A percentile compares a stretch with the other conserved stretches of the same genome.
phyloP scores from a whole-genome alignment of 2,797 vertebrate species.

The Enteromius argenteus region DNA sequence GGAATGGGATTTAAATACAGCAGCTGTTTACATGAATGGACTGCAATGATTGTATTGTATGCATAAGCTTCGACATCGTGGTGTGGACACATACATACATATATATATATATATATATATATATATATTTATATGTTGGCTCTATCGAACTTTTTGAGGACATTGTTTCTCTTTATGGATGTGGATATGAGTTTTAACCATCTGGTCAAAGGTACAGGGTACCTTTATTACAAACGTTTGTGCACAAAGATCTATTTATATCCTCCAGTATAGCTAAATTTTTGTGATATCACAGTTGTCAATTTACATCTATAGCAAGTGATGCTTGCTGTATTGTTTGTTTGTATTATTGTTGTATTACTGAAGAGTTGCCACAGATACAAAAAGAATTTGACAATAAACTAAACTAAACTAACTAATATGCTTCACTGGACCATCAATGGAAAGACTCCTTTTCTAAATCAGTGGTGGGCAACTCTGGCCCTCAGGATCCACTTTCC shows the following conservation, averaged over 20 bases:
- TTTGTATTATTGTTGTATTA: not conserved
- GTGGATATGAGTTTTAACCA: not conserved
- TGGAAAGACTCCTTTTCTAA: not conserved
- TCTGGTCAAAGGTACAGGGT: not conserved
- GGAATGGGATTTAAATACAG: not conserved
- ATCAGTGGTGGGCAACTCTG: not conserved
- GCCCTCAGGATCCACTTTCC: not conserved
- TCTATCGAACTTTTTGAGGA: not conserved
- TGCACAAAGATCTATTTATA: not conserved
- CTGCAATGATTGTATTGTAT: not conserved
- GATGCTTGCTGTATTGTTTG: not conserved
- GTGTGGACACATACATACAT: not conserved
- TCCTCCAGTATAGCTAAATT: not conserved
- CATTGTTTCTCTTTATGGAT: not conserved
- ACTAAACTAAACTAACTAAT: not conserved
- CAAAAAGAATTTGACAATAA: not conserved
- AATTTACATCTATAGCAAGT: not conserved
- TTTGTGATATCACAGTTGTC: not conserved
- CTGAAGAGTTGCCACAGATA: not conserved
- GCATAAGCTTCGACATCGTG: not conserved
- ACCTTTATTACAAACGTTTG: not conserved
- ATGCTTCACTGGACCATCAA: not conserved
- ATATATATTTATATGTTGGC: not conserved
- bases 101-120: no score
- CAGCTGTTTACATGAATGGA: not conserved